A percentile compares a stretch with the other conserved stretches of the same genome.
These are phyloP conservation scores for Mycalesis mineus DNA, from an alignment of 2,888 invertebrate genomes.

Conservation along the genomic window DNA sequence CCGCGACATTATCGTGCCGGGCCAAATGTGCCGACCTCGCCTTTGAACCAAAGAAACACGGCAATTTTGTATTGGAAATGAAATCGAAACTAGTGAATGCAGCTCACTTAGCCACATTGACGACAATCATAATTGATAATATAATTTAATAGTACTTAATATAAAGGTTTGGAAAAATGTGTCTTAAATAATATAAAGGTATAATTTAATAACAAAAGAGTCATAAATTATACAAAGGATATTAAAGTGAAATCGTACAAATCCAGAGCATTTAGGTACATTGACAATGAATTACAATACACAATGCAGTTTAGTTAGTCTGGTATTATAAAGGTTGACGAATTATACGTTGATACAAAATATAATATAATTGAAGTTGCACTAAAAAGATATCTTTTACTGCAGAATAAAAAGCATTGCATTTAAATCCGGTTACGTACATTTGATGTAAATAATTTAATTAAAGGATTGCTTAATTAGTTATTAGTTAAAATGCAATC, in stretches of 20 bases:
- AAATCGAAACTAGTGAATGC: slow-evolving; percentile 29
- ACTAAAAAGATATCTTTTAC: neutral
- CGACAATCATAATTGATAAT: neutral
- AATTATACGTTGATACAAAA: neutral
- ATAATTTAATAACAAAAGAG: too few relatives aligned
- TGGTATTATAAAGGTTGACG: neutral
- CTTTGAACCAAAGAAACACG: slow-evolving; percentile 31
- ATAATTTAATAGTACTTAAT: neutral
- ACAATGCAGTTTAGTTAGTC: too few relatives aligned
- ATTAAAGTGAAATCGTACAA: too few relatives aligned
- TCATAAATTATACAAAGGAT: too few relatives aligned
- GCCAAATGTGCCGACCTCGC: slow-evolving; percentile 68
- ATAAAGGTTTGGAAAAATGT: neutral
- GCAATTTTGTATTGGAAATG: slow-evolving; percentile 27
- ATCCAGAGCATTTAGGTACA: too few relatives aligned
- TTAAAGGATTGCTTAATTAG: neutral
- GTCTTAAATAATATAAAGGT: neutral
- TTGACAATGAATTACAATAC: too few relatives aligned
- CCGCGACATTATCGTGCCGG: slow-evolving; percentile 66
- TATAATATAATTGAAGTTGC: neutral
- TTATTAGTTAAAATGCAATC: neutral
- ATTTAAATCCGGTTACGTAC: neutral
- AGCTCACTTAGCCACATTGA: neutral
- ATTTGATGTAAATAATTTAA: neutral
- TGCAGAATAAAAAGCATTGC: neutral